phyloP scores from a whole-genome alignment of 2,888 invertebrate species.

The Heliconius charithonia region DNA sequence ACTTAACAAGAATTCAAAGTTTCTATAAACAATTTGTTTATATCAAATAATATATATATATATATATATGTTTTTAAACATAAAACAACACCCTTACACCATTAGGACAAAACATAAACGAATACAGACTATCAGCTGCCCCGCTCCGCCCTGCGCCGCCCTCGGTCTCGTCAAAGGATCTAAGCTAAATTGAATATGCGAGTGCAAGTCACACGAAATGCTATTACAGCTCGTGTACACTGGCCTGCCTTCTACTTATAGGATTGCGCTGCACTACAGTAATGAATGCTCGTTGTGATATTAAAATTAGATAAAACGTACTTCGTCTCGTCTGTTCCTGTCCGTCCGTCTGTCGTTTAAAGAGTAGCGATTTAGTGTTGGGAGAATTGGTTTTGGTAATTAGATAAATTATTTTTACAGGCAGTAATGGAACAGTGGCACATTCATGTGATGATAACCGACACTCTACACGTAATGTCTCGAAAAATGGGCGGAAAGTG shows the following conservation, averaged over 20 bases:
- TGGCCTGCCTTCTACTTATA: background rate
- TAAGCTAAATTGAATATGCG: slow-evolving; percentile 13
- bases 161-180: slow-evolving; percentile 15
- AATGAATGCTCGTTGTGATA: background rate
- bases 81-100: background rate
- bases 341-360: too few relatives aligned
- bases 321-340: too few relatives aligned
- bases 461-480: too few relatives aligned
- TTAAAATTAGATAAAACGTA: too few relatives aligned
- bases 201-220: slow-evolving; percentile 11
- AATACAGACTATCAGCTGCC: background rate
- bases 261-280: background rate
- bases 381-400: too few relatives aligned
- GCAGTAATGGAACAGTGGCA: too few relatives aligned
- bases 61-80: too few relatives aligned
- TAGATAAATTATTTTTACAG: too few relatives aligned
- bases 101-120: background rate
- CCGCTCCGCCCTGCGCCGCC: background rate
- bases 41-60: background rate
- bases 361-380: too few relatives aligned
- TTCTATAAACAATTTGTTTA: background rate
- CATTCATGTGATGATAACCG: too few relatives aligned
- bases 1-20: background rate
- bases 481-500: too few relatives aligned
- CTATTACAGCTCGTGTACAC: background rate